phyloP scores from a whole-genome alignment of 2,113 vertebrate genomes.

The Sturnira hondurensis region DNA sequence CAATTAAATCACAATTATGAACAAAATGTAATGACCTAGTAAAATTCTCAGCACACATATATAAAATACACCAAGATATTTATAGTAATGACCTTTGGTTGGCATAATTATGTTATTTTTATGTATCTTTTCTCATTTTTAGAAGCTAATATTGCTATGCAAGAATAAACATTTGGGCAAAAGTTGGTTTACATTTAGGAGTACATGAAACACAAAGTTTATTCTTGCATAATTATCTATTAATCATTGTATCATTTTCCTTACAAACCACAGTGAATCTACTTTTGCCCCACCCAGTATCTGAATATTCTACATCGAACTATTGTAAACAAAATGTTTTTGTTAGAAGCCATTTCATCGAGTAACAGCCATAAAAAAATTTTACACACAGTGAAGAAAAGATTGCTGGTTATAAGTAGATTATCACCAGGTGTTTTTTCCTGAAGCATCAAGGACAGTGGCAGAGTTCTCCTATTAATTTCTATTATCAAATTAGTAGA shows the following conservation, averaged over 20 bases:
- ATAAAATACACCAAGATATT: conserved; percentile 16
- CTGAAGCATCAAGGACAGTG: neutral
- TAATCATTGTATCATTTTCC: no score
- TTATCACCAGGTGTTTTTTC: neutral
- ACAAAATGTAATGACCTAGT: neutral
- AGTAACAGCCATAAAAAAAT: neutral
- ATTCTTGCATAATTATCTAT: no score
- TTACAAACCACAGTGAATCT: no score
- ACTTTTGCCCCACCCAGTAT: neutral
- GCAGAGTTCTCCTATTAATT: neutral
- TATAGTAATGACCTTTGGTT: neutral
- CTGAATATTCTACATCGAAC: neutral
- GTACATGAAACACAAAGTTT: no score
- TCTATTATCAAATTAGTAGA: neutral
- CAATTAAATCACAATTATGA: conserved; percentile 23
- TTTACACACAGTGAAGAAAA: neutral
- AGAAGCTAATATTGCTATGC: neutral
- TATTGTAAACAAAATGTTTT: neutral
- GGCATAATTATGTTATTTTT: neutral
- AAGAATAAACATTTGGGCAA: neutral
- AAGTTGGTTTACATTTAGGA: no score
- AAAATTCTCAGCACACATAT: neutral
- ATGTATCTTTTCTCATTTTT: neutral
- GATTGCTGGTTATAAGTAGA: neutral
- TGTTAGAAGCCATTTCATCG: neutral